Conservation (phyloP, 2,888 invertebrate species). For the Anaspis maculata region DNA sequence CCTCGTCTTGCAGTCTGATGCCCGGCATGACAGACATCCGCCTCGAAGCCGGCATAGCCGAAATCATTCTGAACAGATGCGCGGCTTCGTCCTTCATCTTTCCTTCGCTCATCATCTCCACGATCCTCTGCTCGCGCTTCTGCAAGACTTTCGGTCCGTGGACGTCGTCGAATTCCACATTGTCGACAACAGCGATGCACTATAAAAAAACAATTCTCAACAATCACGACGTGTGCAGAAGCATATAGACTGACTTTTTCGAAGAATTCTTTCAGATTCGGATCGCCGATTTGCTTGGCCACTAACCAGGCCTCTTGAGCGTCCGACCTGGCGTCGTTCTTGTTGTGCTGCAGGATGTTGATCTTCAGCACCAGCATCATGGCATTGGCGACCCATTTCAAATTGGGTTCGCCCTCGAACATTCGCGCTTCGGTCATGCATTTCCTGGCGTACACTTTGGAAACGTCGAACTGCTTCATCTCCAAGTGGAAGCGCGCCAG, state of each 20-base stretch:
- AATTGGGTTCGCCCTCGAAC: slow-evolving; percentile 21
- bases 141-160: slow-evolving; percentile 35
- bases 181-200: slow-evolving; percentile 39
- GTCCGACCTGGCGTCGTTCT: slow-evolving; percentile 43
- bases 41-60: slow-evolving; percentile 40
- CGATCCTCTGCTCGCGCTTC: slow-evolving; percentile 40
- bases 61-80: slow-evolving; percentile 42
- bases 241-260: slow-evolving; percentile 14
- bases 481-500: slow-evolving; percentile 39
- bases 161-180: slow-evolving; percentile 37
- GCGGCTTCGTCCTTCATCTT: slow-evolving; percentile 40
- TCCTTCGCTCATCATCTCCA: slow-evolving; percentile 37
- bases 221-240: slow-evolving; percentile 24
- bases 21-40: slow-evolving; percentile 47
- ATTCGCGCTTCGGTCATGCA: slow-evolving; percentile 34
- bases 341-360: slow-evolving; percentile 41
- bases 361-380: slow-evolving; percentile 40
- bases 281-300: slow-evolving; percentile 34
- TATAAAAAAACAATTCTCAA: no score
- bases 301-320: slow-evolving; percentile 26
- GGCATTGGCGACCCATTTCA: slow-evolving; percentile 42
- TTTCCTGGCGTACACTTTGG: slow-evolving; percentile 37
- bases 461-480: slow-evolving; percentile 39
- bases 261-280: slow-evolving; percentile 32
- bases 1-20: slow-evolving; percentile 15